Base-by-base conservation (phyloP, 2,888 invertebrate genomes). In the Hyposoter didymator region DNA sequence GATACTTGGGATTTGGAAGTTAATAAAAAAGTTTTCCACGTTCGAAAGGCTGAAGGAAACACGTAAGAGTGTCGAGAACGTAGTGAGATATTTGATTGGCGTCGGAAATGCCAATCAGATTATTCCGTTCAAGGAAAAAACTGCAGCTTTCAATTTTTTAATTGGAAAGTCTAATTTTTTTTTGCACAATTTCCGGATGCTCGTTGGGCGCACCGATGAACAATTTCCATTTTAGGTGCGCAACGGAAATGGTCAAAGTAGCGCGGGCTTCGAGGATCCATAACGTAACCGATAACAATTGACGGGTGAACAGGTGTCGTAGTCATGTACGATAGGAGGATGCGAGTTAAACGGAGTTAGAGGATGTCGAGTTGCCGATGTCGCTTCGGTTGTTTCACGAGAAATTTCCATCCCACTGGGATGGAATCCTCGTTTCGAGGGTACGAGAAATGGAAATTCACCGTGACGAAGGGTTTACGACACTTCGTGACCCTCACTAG, bases 251-350 rank as follows among this genome's bases (percentile, higher is more conserved):
- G 55, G 55, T 74, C 62, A 17, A 70, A 55, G 78, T 78, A 39
- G 81, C 45, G 55, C 49, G 12, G 84, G 67, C 67, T 82, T 72
- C 67, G 55, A 78, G 73, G 52, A 81, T 52, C 78, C 32, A 45
- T 67, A 73, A 78, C 78, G 74, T 74, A 78, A 82, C 81, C 74
- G 84, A 84, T 74, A 78, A 84, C 84, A 78, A 84, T 84, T 78
- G 81, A 84, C 78, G 84, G 52, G 84, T 74, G 84, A 84, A 84
- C 84, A 84, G 84, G 78, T 83, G 80, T 85, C 80, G 74, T 66
- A 82, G 73, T 84, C 78, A 62, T 73, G 59, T 49, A 76, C 52
- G 52, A 52, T 67, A 22, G 45, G 66, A 67, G 59, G 70, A 28
- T 22, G 32, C 17, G 52, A 43, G 74, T 81, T 59, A 19, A 78